phyloP scores from a whole-genome alignment of 2,888 invertebrate species.

The Cotesia congregata region DNA sequence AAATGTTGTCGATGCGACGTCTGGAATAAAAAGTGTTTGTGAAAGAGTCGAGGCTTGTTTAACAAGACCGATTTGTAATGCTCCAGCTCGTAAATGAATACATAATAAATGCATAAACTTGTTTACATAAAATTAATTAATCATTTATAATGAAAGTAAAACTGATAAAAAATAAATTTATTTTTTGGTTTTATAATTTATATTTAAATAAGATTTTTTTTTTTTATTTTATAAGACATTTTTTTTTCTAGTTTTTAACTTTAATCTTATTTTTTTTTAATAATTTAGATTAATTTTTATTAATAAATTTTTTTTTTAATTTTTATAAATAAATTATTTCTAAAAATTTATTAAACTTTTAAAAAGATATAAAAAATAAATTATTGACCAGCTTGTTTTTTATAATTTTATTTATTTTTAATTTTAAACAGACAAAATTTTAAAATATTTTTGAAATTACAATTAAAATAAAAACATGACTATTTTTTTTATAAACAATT shows the following conservation, averaged over 20 bases:
- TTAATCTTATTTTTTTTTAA: background rate
- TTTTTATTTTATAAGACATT: background rate
- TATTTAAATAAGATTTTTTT: background rate
- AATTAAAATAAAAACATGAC: background rate
- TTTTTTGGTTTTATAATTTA: background rate
- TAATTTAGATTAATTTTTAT: background rate
- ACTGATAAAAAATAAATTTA: background rate
- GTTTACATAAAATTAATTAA: background rate
- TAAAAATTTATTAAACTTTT: too few species aligned
- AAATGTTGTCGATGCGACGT: constrained; percentile 52
- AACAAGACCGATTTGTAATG: constrained; percentile 51
- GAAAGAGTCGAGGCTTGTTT: constrained; percentile 58
- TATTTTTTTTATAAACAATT: background rate
- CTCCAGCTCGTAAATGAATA: constrained; percentile 46
- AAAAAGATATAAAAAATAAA: too few species aligned
- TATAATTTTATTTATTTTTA: constrained; percentile 19
- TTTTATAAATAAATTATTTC: background rate
- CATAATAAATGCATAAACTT: constrained; percentile 18
- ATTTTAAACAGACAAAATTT: background rate
- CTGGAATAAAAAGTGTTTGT: constrained; percentile 49
- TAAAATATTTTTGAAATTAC: background rate
- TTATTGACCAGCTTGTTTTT: background rate
- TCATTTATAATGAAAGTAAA: background rate
- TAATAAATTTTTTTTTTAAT: too few species aligned
- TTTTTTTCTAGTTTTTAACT: background rate